Conservation (phyloP, 2,113 vertebrate genomes). For the Sus scrofa region DNA sequence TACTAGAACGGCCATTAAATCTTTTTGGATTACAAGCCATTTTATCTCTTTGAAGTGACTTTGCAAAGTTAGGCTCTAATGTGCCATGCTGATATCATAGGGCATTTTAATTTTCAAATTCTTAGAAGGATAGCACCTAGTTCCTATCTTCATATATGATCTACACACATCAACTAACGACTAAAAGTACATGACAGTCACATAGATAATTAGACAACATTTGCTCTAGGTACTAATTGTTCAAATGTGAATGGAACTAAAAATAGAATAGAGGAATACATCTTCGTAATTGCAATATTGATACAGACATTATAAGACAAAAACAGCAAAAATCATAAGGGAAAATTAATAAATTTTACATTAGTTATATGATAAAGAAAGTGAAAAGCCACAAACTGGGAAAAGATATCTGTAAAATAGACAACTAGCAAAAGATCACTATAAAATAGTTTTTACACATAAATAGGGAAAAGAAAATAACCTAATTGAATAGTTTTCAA, state of each 20-base stretch:
- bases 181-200: not conserved
- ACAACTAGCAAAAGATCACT: not conserved
- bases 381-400: not conserved
- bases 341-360: not conserved
- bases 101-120: not conserved
- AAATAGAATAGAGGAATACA: not conserved
- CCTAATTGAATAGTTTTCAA: constrained; percentile 1
- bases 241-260: constrained; percentile 16
- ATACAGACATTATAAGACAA: constrained; percentile 32
- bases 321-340: not conserved
- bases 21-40: not conserved
- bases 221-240: constrained; percentile 23
- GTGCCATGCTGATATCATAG: not conserved
- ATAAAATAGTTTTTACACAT: not conserved
- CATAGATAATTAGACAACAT: constrained; percentile 28
- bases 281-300: not conserved
- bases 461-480: constrained; percentile 9
- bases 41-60: not conserved
- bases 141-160: constrained; percentile 14
- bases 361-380: not conserved
- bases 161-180: not conserved
- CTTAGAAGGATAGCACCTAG: not conserved
- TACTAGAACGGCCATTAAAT: not conserved
- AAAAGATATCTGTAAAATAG: constrained; percentile 25
- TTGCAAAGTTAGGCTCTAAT: constrained; percentile 13